Evolutionary conservation across 2,888 invertebrate species (phyloP), one percentile per base, ranked within the genome.

Genomic region (Phorcus lineatus): DNA sequence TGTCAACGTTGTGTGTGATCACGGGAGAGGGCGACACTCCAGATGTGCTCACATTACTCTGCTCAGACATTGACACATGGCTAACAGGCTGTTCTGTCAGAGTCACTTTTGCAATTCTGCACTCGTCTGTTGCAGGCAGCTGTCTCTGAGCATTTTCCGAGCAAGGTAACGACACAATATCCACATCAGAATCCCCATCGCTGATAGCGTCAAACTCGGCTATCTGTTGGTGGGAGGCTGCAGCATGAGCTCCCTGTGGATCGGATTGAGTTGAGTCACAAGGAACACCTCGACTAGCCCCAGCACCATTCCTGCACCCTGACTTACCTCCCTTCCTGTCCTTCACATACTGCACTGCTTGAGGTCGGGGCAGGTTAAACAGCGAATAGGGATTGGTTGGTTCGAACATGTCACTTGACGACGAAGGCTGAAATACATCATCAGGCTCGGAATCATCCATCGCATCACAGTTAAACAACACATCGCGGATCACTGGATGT

Each of bases 311-410:
- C 40, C 57, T 81, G 31, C 53, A 66, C 9, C 66, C 62, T 28
- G 75, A 79, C 67, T 79, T 70, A 19, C 62, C n/a, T 22, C 57
- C 74, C 52, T 79, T 66, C 16, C 24, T 76, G n/a, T 74, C 74
- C 52, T 74, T 74, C 24, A 24, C 24, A 11, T 74, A 40, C 6
- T 36, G 74, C 19, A 81, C 24, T 28, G 70, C 28, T 55, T 78
- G 67, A 17, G 86, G 82, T 54, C 81, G 80, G 6, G 90, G 90
- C 17, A 90, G 82, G 77, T 90, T 90, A 70, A 90, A 90, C 22
- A 90, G 70, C 9, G 88, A 86, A 77, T 90, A 90, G 0, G 88
- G 90, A 79, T 90, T 87, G 40, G 86, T 28, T 0, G 88, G 85
- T 67, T 90, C 88, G 81, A 79, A 87, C 82, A 85, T 83, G 1